Evolutionary conservation across 1,140 invertebrate genomes (phyloP), one percentile per base, ranked within the genome.

Genomic region (Drosophila pandora): DNA sequence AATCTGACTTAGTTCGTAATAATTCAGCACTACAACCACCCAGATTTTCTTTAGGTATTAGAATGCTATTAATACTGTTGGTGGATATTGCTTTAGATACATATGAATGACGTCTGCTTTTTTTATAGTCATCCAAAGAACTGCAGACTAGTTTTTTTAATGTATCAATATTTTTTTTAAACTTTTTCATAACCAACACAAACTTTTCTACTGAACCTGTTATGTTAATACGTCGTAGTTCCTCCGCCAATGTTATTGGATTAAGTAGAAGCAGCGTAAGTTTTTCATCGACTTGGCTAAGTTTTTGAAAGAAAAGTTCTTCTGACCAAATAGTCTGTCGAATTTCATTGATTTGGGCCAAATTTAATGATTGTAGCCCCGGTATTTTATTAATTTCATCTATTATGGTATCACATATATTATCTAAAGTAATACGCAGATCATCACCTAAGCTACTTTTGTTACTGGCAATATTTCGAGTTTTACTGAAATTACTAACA

Each of bases 351-450:
- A 90, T 85, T 73, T 92, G 85, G 13, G 45, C 7, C 2, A 62
- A 34, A 13, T 58, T 79, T 22, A 91, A 70, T 45, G 71, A 69
- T 57, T 81, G 76, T 7, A 92, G 25, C 25, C 90, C 82, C n/a
- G 59, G 53, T n/a, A 92, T 89, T 73, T 91, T 91, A 54, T 84
- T 89, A 2, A 92, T 91, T 70, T 91, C 91, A 8, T 57, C 47
- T 13, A 91, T 70, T 57, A 92, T 70, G n/a, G 79, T 52, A 12
- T 90, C 71, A 3, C 73, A 82, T 21, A 90, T 80, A 21, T 54
- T 63, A 50, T 90, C 71, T 21, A 90, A 60, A 34, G 76, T 81
- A 2, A 23, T n/a, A 1, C 54, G 30, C 21, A 43, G 68, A 3
- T 64, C 56, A 43, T 69, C 61, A 8, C 43, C 23, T 2, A 62